A percentile compares a stretch with the other conserved stretches of the same genome.
Conservation (phyloP, 2,797 vertebrate genomes). For the Coluber constrictor region DNA sequence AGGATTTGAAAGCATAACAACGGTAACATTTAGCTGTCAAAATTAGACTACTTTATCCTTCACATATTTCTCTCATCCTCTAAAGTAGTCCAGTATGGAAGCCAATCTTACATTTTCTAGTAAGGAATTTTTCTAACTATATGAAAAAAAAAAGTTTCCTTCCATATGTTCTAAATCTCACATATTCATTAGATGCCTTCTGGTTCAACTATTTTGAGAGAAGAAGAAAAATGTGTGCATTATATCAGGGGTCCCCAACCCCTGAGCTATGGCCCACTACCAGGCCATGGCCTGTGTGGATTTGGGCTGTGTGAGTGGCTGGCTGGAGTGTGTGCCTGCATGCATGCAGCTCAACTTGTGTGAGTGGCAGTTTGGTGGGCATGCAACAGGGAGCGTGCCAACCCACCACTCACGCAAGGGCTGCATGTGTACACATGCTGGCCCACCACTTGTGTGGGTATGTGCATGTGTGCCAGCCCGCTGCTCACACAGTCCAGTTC, state of each 20-base stretch:
- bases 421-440: no score
- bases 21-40: not conserved
- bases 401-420: no score
- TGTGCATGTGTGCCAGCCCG: no score
- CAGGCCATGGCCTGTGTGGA: no score
- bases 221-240: not conserved
- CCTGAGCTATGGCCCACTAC: no score
- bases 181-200: not conserved
- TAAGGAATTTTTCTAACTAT: not conserved
- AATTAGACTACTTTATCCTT: not conserved
- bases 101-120: not conserved
- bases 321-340: no score
- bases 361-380: no score
- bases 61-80: not conserved
- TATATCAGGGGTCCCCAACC: not conserved
- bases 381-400: no score
- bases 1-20: not conserved
- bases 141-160: not conserved
- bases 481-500: no score
- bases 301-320: no score
- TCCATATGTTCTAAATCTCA: not conserved
- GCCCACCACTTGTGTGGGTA: no score
- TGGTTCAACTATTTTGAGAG: not conserved
- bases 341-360: no score
- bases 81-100: not conserved